Evolutionary conservation across 1,140 invertebrate species (phyloP), one percentile per base, ranked within the genome.

Genomic region (Meloidogyne floridensis): DNA sequence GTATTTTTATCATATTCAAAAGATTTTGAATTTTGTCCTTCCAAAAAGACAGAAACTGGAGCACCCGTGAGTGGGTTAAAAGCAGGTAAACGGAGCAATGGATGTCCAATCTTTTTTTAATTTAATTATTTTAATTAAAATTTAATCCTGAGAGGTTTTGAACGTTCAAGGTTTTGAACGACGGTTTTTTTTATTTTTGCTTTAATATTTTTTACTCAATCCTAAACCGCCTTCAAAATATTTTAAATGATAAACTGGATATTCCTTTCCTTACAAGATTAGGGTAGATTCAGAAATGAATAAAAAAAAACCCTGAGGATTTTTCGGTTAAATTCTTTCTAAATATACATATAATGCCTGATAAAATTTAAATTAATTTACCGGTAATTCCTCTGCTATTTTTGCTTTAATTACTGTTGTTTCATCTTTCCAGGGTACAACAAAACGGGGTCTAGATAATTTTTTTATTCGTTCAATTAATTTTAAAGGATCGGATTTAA

Each of bases 301-400:
- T 20, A 20, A 20, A 20, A 20, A 20, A 20, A 20, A 20, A 20
- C 20, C 20, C 20, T 20, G 20, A 20, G 20, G 20, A 20, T 20
- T 20, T 20, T 20, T 20, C 20, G 20, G 20, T 20, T 20, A 20
- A 20, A 20, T 20, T 20, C 20, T 20, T 20, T 20, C 20, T 20
- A 20, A 20, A 20, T 20, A 20, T 20, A 20, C 20, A 20, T 20
- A 20, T 20, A 20, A 20, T 20, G 20, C 20, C 20, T 20, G 20
- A 0, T 53, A 75, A 18, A 18, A 75, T 75, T 76, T 51, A 70
- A 13, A 15, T 9, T n/a, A 54, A 10, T 13, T 78, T 70, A 78
- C 77, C 15, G 18, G 56, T 70, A 78, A 78, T 59, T 78, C 59
- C 9, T 78, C 77, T n/a, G 77, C 10, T 70, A 78, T 78, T 69